A percentile compares a stretch with the other conserved stretches of the same genome.
Evolutionary conservation across 2,888 invertebrate species (phyloP).

Genomic region (Protodeltote pygarga): DNA sequence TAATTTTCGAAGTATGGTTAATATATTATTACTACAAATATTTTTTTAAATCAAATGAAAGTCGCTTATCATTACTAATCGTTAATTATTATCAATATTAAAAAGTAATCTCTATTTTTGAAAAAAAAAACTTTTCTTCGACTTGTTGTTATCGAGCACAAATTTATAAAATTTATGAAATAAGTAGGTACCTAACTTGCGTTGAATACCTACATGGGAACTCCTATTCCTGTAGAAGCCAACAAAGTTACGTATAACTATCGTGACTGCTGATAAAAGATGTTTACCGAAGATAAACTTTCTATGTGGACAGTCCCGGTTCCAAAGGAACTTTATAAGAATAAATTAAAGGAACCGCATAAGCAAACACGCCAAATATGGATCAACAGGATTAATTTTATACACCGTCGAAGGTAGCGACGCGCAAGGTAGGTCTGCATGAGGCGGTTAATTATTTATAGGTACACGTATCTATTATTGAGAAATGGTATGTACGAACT

Average conservation of each 20-base stretch:
- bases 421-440: constrained; percentile 50
- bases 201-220: constrained; percentile 17
- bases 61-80: too few relatives aligned
- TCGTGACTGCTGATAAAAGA: constrained; percentile 53
- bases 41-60: too few relatives aligned
- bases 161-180: constrained; percentile 33
- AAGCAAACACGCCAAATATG: constrained; percentile 63
- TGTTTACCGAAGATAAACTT: constrained; percentile 61
- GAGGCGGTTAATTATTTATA: constrained; percentile 56
- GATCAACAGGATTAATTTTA: constrained; percentile 60
- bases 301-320: constrained; percentile 52
- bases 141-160: constrained; percentile 12
- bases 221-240: constrained; percentile 41
- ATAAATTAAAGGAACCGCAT: constrained; percentile 59
- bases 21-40: too few relatives aligned
- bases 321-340: constrained; percentile 56
- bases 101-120: constrained; percentile 4
- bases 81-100: too few relatives aligned
- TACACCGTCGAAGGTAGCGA: constrained; percentile 49
- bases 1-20: constrained; percentile 1
- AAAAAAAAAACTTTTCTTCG: constrained; percentile 8
- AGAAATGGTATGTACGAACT: constrained; percentile 38
- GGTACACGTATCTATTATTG: constrained; percentile 50
- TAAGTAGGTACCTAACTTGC: too few relatives aligned
- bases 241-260: constrained; percentile 49